Percentiles rank a stretch among this genome's conserved stretches.
Conservation (phyloP, 2,888 invertebrate genomes). For the Caenorhabditis sinica region DNA sequence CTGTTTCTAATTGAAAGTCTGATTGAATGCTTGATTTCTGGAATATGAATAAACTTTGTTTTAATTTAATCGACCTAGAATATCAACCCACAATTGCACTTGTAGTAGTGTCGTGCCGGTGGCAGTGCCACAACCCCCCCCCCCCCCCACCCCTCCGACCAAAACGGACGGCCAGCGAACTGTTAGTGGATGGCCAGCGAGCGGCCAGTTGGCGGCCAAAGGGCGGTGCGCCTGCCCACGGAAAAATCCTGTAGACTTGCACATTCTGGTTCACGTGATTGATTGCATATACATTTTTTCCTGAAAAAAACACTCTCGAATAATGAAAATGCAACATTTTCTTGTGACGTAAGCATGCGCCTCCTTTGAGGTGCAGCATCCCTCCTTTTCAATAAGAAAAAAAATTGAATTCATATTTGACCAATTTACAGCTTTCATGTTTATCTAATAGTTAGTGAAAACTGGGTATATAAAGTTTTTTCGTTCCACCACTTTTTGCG, state of each 20-base stretch:
- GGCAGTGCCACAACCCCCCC: too few species aligned
- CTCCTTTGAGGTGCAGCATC: background rate
- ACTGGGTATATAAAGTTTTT: constrained; percentile 1
- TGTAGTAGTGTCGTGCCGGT: too few species aligned
- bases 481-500: too few species aligned
- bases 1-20: constrained; percentile 12
- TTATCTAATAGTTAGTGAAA: background rate
- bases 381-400: background rate
- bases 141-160: too few species aligned
- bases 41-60: background rate
- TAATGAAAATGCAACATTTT: background rate
- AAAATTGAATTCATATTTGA: constrained; percentile 20
- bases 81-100: too few species aligned
- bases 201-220: too few species aligned
- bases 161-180: too few species aligned
- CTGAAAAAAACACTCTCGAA: background rate
- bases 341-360: background rate
- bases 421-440: constrained; percentile 19
- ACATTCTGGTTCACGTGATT: too few species aligned
- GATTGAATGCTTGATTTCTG: background rate
- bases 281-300: background rate
- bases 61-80: too few species aligned
- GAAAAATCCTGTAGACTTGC: too few species aligned
- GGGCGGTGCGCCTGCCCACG: too few species aligned
- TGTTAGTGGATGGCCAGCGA: too few species aligned